Evolutionary conservation across 2,797 vertebrate species (phyloP).

Genomic region (Xiphophorus birchmanni): DNA sequence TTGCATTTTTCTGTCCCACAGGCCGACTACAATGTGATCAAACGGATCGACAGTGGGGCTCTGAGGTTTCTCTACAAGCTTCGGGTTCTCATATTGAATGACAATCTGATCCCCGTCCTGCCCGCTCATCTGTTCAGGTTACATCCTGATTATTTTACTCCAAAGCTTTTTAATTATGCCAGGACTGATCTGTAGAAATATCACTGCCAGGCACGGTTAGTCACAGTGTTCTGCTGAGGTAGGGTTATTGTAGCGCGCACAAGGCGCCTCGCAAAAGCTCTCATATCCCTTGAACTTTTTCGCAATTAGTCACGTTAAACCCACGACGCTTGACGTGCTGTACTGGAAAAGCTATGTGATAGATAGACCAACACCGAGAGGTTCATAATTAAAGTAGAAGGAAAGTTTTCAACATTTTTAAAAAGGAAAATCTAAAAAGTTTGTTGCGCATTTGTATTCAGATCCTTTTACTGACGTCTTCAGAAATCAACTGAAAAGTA

Average conservation of each 20-base stretch:
- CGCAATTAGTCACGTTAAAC: constrained; percentile 5
- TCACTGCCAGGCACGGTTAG: constrained; percentile 53
- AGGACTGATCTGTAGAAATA: constrained; percentile 73
- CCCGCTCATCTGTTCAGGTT: constrained; percentile 85
- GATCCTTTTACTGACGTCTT: background rate
- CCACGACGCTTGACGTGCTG: background rate
- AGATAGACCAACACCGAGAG: background rate
- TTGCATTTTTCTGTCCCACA: constrained; percentile 79
- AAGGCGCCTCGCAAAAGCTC: background rate
- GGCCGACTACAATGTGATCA: constrained; percentile 98
- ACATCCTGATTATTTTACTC: constrained; percentile 52
- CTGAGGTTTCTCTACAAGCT: constrained; percentile 97
- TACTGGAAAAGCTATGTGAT: background rate
- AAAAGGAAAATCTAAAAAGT: background rate
- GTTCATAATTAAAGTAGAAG: background rate
- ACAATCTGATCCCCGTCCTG: constrained; percentile 96
- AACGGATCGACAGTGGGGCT: constrained; percentile 96
- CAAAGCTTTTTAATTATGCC: constrained; percentile 63
- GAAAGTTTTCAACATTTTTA: background rate
- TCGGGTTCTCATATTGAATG: constrained; percentile 97
- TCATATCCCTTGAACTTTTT: constrained; percentile 10
- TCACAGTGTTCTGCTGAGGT: constrained; percentile 43
- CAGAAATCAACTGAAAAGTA: background rate
- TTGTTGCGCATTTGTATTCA: background rate
- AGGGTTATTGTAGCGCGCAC: constrained; percentile 37